A percentile compares a stretch with the other conserved stretches of the same genome.
phyloP scores from a whole-genome alignment of 2,888 invertebrate genomes.

The Argynnis bischoffii region DNA sequence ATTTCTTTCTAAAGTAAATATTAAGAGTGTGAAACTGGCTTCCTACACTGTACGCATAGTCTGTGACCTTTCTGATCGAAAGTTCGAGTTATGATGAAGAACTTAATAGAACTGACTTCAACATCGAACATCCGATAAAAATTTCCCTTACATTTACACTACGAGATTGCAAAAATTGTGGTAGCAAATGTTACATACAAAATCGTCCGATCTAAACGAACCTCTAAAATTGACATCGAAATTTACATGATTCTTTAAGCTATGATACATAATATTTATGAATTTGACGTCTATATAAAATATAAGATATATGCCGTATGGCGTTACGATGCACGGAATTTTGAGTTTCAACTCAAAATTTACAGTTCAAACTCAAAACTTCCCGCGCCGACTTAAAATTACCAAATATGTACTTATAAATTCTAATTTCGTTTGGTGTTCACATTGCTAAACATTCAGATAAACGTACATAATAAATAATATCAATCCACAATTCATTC shows the following conservation, averaged over 20 bases:
- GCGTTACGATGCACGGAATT: constrained; percentile 8
- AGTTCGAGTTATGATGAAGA: constrained; percentile 23
- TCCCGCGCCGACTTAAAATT: constrained; percentile 1
- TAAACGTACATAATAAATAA: constrained; percentile 30
- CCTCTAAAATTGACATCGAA: constrained; percentile 80
- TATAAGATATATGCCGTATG: constrained; percentile 53
- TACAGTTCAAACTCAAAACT: background rate
- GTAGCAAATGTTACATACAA: constrained; percentile 74
- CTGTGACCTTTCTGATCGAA: background rate
- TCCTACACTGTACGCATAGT: background rate
- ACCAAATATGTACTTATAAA: constrained; percentile 45
- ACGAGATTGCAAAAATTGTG: constrained; percentile 73
- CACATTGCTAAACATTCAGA: constrained; percentile 55
- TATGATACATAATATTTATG: constrained; percentile 72
- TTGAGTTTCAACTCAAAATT: background rate
- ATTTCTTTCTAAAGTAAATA: no score
- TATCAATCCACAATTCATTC: constrained; percentile 35
- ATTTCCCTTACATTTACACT: constrained; percentile 43
- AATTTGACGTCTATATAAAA: constrained; percentile 79
- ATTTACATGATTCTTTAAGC: constrained; percentile 77
- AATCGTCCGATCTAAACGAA: constrained; percentile 63
- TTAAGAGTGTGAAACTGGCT: background rate
- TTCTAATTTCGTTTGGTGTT: constrained; percentile 68
- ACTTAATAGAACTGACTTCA: constrained; percentile 57
- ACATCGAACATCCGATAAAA: constrained; percentile 69